Evolutionary conservation across 2,888 invertebrate species (phyloP).

Genomic region (Acleris sparsana): DNA sequence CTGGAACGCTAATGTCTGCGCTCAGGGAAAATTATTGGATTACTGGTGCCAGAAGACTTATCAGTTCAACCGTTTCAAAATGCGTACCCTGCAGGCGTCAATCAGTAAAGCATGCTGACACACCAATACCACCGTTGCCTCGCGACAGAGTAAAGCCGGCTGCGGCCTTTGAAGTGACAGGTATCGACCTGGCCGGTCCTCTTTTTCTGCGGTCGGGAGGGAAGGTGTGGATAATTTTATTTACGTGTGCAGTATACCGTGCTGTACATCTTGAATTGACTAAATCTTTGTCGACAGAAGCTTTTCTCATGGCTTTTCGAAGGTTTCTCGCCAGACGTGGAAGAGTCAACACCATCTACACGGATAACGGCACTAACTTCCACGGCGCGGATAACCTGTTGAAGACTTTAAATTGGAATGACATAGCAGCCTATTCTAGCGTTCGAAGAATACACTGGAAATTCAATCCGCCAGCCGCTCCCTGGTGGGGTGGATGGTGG

Average conservation of each 20-base stretch:
- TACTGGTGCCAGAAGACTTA: neutral
- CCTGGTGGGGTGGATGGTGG: conserved; percentile 11
- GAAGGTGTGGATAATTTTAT: conserved; percentile 30
- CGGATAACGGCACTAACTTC: conserved; percentile 35
- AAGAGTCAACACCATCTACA: conserved; percentile 11
- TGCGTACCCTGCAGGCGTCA: neutral
- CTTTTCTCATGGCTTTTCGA: conserved; percentile 26
- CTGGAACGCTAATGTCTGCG: neutral
- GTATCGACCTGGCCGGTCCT: conserved; percentile 29
- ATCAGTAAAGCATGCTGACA: neutral
- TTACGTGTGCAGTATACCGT: conserved; percentile 32
- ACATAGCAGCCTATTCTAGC: neutral
- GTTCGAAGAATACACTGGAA: neutral
- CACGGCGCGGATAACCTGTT: conserved; percentile 20
- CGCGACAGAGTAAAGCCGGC: neutral
- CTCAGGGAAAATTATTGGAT: neutral
- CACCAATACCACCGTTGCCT: neutral
- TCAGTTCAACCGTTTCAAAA: neutral
- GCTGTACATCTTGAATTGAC: conserved; percentile 33
- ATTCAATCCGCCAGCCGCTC: neutral
- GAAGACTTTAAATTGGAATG: neutral
- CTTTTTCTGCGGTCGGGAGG: neutral
- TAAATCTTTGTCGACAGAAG: conserved; percentile 28
- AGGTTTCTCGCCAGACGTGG: conserved; percentile 32
- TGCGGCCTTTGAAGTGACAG: conserved; percentile 20